phyloP scores from a whole-genome alignment of 2,888 invertebrate genomes.

The Nephrotoma appendiculata region DNA sequence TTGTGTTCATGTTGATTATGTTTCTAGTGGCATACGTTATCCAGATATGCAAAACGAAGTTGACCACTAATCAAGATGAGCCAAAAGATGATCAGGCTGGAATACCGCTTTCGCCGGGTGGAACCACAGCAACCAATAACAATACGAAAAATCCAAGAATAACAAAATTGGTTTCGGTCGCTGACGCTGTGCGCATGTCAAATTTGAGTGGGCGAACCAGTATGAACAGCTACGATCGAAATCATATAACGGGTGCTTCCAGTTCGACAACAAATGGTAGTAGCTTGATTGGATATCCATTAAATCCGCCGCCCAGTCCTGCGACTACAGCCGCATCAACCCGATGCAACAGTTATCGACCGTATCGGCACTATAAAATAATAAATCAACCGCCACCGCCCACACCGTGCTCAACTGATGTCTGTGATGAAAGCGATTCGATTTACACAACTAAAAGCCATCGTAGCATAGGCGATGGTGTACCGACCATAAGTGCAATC shows the following conservation, averaged over 20 bases:
- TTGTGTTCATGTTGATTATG: constrained; percentile 40
- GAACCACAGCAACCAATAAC: constrained; percentile 8
- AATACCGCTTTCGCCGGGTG: constrained; percentile 45
- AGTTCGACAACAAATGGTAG: constrained; percentile 33
- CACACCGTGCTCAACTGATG: constrained; percentile 88
- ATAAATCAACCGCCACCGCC: constrained; percentile 83
- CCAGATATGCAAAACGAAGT: constrained; percentile 38
- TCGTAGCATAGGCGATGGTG: constrained; percentile 21
- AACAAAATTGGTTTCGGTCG: constrained; percentile 32
- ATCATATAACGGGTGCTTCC: constrained; percentile 48
- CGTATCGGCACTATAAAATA: constrained; percentile 60
- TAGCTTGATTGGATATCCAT: constrained; percentile 49
- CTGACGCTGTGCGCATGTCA: constrained; percentile 47
- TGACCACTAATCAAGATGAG: constrained; percentile 36
- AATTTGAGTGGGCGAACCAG: constrained; percentile 45
- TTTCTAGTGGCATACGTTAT: constrained; percentile 37
- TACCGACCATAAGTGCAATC: constrained; percentile 24
- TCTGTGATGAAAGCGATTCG: constrained; percentile 79
- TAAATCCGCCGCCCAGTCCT: constrained; percentile 85
- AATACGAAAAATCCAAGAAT: constrained; percentile 25
- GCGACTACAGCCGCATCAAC: constrained; percentile 56
- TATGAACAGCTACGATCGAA: constrained; percentile 52
- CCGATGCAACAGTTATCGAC: constrained; percentile 44
- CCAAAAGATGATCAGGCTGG: constrained; percentile 47
- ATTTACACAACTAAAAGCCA: constrained; percentile 45